These are phyloP conservation scores for Lota lota DNA, from an alignment of 2,113 vertebrate genomes.

Conservation along the genomic window DNA sequence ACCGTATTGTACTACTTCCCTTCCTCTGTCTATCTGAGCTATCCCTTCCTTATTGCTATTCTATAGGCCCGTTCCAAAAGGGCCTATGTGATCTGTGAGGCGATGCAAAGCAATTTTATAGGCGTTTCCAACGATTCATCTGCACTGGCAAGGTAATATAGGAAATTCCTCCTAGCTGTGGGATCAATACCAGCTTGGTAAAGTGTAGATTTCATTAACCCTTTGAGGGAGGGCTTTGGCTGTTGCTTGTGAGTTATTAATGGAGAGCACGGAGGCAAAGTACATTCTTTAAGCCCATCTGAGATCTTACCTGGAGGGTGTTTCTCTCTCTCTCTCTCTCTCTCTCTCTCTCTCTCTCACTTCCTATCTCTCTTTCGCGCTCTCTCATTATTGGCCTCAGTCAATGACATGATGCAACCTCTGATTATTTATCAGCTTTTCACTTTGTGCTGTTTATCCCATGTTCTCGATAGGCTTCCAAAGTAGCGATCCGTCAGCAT, in stretches of 20 bases:
- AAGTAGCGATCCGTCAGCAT: slow-evolving; percentile 67
- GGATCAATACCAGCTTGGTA: slow-evolving; percentile 67
- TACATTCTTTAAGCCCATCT: slow-evolving; percentile 53
- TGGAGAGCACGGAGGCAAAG: slow-evolving; percentile 65
- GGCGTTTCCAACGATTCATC: slow-evolving; percentile 65
- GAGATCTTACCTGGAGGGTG: slow-evolving; percentile 44
- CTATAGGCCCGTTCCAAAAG: slow-evolving; percentile 36
- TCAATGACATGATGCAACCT: slow-evolving; percentile 44
- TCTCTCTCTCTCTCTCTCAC: too few relatives aligned
- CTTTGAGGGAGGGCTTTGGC: slow-evolving; percentile 61
- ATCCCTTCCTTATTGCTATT: slow-evolving; percentile 60
- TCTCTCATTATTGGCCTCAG: slow-evolving; percentile 26
- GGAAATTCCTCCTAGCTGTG: slow-evolving; percentile 62
- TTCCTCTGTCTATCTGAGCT: slow-evolving; percentile 33
- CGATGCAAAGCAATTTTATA: slow-evolving; percentile 62
- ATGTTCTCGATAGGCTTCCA: slow-evolving; percentile 61
- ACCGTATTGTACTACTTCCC: slow-evolving; percentile 42
- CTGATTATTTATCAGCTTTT: slow-evolving; percentile 51
- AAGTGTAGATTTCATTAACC: slow-evolving; percentile 77
- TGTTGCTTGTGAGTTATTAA: slow-evolving; percentile 71
- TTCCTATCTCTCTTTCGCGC: neutral
- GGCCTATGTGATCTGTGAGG: slow-evolving; percentile 48
- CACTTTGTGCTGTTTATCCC: slow-evolving; percentile 52
- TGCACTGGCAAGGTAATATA: slow-evolving; percentile 63
- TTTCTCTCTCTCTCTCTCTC: slow-evolving; percentile 16